Conservation (phyloP, 2,888 invertebrate genomes). For the Synanthedon vespiformis region DNA sequence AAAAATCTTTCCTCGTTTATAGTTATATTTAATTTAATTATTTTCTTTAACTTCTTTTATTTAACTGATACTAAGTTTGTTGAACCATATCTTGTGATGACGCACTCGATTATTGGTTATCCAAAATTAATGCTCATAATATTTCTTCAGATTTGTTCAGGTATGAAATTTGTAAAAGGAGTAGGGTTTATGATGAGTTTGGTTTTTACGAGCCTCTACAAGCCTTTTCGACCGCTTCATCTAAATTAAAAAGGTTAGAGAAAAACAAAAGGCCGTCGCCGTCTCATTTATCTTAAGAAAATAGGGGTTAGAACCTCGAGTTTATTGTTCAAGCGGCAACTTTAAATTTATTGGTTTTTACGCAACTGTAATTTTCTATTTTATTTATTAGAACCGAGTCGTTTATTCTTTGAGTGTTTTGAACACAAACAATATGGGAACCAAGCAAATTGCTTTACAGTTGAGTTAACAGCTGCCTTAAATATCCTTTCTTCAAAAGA, state of each 20-base stretch:
- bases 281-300: constrained; percentile 30
- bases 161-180: too few relatives aligned
- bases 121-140: too few relatives aligned
- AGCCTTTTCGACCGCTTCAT: not conserved
- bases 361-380: constrained; percentile 16
- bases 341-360: constrained; percentile 23
- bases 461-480: not conserved
- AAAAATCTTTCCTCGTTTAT: too few relatives aligned
- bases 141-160: too few relatives aligned
- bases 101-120: too few relatives aligned
- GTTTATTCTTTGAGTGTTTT: not conserved
- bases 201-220: too few relatives aligned
- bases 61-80: too few relatives aligned
- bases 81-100: too few relatives aligned
- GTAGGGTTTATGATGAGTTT: too few relatives aligned
- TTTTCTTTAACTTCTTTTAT: too few relatives aligned
- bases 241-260: constrained; percentile 3
- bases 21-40: too few relatives aligned
- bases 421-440: not conserved
- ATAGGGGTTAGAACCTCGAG: constrained; percentile 19
- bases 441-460: not conserved
- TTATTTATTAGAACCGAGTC: not conserved
- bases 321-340: constrained; percentile 20
- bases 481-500: not conserved
- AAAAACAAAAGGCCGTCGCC: constrained; percentile 15